Percentiles rank a stretch among this genome's conserved stretches.
Evolutionary conservation across 2,888 invertebrate genomes (phyloP).

Genomic region (Cabera pusaria): DNA sequence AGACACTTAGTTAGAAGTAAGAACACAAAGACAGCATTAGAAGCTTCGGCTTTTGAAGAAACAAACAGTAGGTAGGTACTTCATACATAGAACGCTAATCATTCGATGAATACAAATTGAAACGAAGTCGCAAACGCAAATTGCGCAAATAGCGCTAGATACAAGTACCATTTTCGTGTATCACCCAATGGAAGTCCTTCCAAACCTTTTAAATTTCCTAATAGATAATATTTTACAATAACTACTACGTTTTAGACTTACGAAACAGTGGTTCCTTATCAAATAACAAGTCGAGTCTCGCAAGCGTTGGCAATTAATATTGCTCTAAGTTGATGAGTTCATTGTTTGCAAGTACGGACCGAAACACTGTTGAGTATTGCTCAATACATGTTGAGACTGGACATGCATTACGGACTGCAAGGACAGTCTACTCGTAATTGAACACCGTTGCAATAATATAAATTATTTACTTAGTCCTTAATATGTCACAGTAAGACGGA

Average conservation of each 20-base stretch:
- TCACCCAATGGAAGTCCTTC: constrained; percentile 16
- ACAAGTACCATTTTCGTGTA: constrained; percentile 16
- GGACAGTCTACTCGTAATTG: constrained; percentile 44
- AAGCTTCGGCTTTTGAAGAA: too few relatives aligned
- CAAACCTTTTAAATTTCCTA: constrained; percentile 28
- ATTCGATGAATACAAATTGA: neutral
- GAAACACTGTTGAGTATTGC: constrained; percentile 68
- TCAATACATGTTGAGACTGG: constrained; percentile 55
- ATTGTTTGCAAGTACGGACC: constrained; percentile 71
- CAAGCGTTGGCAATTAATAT: constrained; percentile 64
- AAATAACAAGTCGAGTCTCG: constrained; percentile 42
- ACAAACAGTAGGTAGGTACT: too few relatives aligned
- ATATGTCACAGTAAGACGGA: too few relatives aligned
- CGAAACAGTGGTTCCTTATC: constrained; percentile 40
- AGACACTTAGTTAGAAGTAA: too few relatives aligned
- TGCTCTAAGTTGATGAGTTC: constrained; percentile 66
- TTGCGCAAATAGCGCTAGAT: constrained; percentile 15
- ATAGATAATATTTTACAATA: constrained; percentile 30
- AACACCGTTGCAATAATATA: constrained; percentile 8
- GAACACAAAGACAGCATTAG: too few relatives aligned
- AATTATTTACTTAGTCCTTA: too few relatives aligned
- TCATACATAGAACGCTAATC: too few relatives aligned
- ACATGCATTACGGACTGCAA: constrained; percentile 48
- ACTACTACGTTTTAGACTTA: constrained; percentile 23
- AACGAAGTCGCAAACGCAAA: too few relatives aligned